Conservation (phyloP, 2,888 invertebrate species). For the Notocelia uddmanniana region DNA sequence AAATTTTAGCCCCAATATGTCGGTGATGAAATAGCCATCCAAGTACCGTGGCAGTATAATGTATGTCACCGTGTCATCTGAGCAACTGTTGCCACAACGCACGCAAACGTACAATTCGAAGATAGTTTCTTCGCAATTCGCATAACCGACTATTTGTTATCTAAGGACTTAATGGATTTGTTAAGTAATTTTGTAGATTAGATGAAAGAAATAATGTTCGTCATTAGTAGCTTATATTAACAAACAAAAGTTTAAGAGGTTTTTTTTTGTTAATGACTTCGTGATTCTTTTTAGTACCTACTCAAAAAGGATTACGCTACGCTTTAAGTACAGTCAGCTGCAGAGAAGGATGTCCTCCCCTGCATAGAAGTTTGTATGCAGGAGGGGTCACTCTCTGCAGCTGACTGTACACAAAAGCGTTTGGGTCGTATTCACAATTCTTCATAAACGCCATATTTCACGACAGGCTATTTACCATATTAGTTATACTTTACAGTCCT, state of each 20-base stretch:
- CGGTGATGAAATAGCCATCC: neutral
- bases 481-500: no score
- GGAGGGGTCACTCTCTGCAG: no score
- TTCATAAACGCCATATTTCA: no score
- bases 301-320: no score
- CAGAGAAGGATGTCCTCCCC: no score
- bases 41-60: constrained; percentile 17
- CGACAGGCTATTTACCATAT: no score
- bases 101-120: neutral
- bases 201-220: neutral
- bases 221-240: no score
- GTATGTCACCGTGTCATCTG: constrained; percentile 25
- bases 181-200: constrained; percentile 6
- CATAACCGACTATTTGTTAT: neutral
- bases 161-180: constrained; percentile 17
- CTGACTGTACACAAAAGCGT: no score
- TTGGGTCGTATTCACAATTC: no score
- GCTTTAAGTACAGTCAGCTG: no score
- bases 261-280: neutral
- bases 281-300: neutral
- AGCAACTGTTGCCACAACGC: constrained; percentile 10
- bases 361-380: no score
- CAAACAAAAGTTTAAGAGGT: neutral
- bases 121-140: neutral
- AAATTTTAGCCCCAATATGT: neutral